A percentile compares a stretch with the other conserved stretches of the same genome.
Conservation (phyloP, 2,888 invertebrate genomes). For the Antheraea assamensis region DNA sequence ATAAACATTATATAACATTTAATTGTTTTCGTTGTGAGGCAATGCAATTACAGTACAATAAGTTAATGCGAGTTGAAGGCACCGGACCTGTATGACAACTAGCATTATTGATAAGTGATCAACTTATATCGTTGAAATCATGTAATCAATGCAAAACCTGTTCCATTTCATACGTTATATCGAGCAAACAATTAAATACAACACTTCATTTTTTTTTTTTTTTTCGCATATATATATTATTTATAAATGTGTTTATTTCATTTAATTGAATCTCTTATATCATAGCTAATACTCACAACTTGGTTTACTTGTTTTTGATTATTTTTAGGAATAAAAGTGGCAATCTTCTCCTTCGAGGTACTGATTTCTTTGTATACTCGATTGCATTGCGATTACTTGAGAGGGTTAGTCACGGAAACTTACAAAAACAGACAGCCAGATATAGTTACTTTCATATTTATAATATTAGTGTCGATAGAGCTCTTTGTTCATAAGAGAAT, state of each 20-base stretch:
- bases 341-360: too few species aligned
- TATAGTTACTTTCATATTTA: too few species aligned
- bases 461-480: too few species aligned
- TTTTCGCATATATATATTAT: not conserved
- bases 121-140: constrained; percentile 41
- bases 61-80: not conserved
- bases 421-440: too few species aligned
- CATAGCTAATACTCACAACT: not conserved
- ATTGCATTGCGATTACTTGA: too few species aligned
- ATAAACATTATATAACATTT: constrained; percentile 13
- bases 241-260: not conserved
- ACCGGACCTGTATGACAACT: constrained; percentile 33
- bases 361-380: too few species aligned
- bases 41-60: not conserved
- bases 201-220: constrained; percentile 28
- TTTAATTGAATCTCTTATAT: not conserved
- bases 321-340: too few species aligned
- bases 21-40: constrained; percentile 6
- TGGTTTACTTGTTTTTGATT: too few species aligned
- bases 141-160: constrained; percentile 47
- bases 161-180: constrained; percentile 27
- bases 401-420: too few species aligned
- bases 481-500: too few species aligned
- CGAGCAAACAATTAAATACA: constrained; percentile 30
- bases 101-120: constrained; percentile 47